Evolutionary conservation across 1,140 invertebrate species (phyloP).

Genomic region (Drosophila aff.): DNA sequence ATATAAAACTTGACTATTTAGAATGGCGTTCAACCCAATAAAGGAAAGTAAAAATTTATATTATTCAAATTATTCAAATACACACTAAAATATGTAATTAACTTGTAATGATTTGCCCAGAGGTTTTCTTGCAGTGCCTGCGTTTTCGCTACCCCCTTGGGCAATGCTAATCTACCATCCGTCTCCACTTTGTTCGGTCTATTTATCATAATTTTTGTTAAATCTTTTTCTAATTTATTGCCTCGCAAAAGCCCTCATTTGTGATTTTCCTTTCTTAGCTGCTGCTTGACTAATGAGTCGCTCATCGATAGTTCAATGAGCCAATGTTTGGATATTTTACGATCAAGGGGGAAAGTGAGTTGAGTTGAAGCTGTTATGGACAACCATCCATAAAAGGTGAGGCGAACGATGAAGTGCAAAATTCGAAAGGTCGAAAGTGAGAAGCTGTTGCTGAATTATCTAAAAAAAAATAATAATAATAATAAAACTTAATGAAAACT

Average conservation of each 20-base stretch:
- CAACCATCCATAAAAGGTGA: slow-evolving; percentile 47
- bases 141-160: slow-evolving; percentile 24
- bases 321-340: slow-evolving; percentile 67
- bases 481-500: slow-evolving; percentile 11
- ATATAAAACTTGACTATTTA: neutral
- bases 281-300: slow-evolving; percentile 74
- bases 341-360: slow-evolving; percentile 53
- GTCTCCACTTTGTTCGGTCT: slow-evolving; percentile 36
- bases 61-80: too few relatives aligned
- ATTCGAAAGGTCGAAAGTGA: slow-evolving; percentile 71
- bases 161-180: slow-evolving; percentile 57
- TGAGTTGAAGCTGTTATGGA: slow-evolving; percentile 41
- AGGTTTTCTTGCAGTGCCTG: slow-evolving; percentile 29
- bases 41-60: neutral
- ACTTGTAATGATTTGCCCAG: neutral
- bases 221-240: slow-evolving; percentile 70
- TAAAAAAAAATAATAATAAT: neutral
- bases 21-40: neutral
- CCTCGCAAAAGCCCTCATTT: slow-evolving; percentile 55
- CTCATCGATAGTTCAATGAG: slow-evolving; percentile 79
- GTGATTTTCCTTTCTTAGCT: slow-evolving; percentile 28
- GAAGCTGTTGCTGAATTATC: slow-evolving; percentile 23
- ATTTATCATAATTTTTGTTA: slow-evolving; percentile 71
- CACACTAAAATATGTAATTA: neutral
- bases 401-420: slow-evolving; percentile 57